phyloP scores from a whole-genome alignment of 2,797 vertebrate genomes.

The Mormyrops boulengeri region DNA sequence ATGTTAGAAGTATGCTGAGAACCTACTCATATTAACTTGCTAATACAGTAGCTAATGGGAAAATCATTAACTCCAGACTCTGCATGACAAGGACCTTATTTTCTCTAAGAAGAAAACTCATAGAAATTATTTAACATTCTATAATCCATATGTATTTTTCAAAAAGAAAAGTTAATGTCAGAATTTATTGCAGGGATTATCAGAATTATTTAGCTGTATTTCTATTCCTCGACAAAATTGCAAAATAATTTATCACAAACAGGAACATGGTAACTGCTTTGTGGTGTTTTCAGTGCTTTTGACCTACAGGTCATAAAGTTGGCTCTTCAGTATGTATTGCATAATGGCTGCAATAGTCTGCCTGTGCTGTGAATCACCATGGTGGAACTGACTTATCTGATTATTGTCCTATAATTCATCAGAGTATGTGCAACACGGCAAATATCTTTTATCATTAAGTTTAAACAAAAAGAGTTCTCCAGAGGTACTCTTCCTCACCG shows the following conservation, averaged over 20 bases:
- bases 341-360: conserved; percentile 22
- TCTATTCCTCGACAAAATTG: background rate
- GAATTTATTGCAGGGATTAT: background rate
- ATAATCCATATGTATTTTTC: background rate
- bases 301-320: background rate
- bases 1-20: background rate
- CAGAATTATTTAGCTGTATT: background rate
- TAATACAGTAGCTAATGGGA: background rate
- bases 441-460: conserved; percentile 52
- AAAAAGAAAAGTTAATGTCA: background rate
- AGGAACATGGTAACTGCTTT: background rate
- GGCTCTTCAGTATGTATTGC: background rate
- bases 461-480: conserved; percentile 43
- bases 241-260: background rate
- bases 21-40: background rate
- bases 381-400: conserved; percentile 46
- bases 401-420: conserved; percentile 53
- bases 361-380: conserved; percentile 37
- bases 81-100: background rate
- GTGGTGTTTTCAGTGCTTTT: background rate
- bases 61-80: background rate
- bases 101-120: background rate
- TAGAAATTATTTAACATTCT: background rate
- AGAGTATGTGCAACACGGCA: conserved; percentile 47
- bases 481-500: conserved; percentile 31